Conservation (phyloP, 2,888 invertebrate genomes). For the Xanthostigma xanthostigma region DNA sequence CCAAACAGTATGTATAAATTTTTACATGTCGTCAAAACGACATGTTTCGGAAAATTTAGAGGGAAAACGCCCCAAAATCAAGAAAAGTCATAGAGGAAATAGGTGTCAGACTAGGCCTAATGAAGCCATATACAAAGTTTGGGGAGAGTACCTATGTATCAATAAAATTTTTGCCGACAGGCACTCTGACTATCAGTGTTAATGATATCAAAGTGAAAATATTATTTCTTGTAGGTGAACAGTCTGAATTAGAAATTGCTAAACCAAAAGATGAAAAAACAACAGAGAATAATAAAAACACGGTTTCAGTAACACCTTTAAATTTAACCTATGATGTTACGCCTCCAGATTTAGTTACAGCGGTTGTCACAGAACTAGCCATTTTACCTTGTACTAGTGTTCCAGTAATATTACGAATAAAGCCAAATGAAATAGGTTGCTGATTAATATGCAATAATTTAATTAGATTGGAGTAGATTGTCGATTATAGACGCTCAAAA, state of each 20-base stretch:
- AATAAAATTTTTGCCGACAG: no score
- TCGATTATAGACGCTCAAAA: no score
- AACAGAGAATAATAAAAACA: conserved; percentile 20
- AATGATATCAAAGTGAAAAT: background rate
- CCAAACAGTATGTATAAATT: no score
- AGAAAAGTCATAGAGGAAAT: no score
- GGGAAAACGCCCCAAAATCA: no score
- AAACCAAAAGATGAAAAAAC: conserved; percentile 30
- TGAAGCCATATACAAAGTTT: no score
- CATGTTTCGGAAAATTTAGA: no score
- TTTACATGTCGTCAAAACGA: no score
- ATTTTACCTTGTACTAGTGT: conserved; percentile 92
- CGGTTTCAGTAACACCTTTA: conserved; percentile 50
- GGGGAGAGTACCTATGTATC: no score
- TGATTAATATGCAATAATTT: background rate
- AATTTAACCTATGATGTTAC: conserved; percentile 88
- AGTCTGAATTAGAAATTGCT: conserved; percentile 47
- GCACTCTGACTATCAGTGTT: no score
- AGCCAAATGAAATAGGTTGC: conserved; percentile 41
- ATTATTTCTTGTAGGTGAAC: conserved; percentile 42
- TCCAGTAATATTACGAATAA: conserved; percentile 85
- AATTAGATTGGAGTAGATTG: no score
- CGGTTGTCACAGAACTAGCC: conserved; percentile 88
- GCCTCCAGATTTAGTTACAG: conserved; percentile 81
- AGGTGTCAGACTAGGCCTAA: no score